Base-by-base conservation (phyloP, 2,888 invertebrate species). In the Melanophora roralis region DNA sequence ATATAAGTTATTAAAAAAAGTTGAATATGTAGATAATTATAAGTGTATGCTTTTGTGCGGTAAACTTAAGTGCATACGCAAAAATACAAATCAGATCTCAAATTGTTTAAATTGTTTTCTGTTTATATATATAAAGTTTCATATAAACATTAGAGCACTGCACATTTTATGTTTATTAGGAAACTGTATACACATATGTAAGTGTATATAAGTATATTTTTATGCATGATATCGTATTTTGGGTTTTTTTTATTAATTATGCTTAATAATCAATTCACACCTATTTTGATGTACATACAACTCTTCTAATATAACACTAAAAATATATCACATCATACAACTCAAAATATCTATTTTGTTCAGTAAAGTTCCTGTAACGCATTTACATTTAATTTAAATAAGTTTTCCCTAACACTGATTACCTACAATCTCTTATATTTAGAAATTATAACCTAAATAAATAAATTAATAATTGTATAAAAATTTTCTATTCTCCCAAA, bases 401-500 rank as follows among this genome's bases (percentile, higher is more conserved):
- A 74, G 47, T 40, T 57, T 7, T n/a, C 27, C 40, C 14, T 34
- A 53, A 53, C 14, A 53, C 27, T 53, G 19, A 40, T 40, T 9
- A 59, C 8, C 38, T n/a, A n/a, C n/a, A n/a, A n/a, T n/a, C n/a
- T 27, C 3, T 27, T 27, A 27, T 19, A 51, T 49, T 40, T 59
- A 73, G 49, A n/a, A 8, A 40, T 27, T 16, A 36, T 23, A 3
- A 27, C 27, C n/a, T 45, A 55, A 53, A 23, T 55, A 43, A 62
- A 12, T 62, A 5, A 43, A 64, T 43, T 73, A 80, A 72, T 76
- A 55, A 76, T 72, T 73, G 51, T 80, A 71, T 53, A 74, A 74
- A 69, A 73, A 57, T 65, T 84, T 87, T 87, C 83, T 87, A 83
- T 87, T 84, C 85, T 82, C 84, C 74, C 67, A 65, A 40, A 53